phyloP scores from a whole-genome alignment of 1,140 invertebrate species.

The Tetramorium parvispinum region DNA sequence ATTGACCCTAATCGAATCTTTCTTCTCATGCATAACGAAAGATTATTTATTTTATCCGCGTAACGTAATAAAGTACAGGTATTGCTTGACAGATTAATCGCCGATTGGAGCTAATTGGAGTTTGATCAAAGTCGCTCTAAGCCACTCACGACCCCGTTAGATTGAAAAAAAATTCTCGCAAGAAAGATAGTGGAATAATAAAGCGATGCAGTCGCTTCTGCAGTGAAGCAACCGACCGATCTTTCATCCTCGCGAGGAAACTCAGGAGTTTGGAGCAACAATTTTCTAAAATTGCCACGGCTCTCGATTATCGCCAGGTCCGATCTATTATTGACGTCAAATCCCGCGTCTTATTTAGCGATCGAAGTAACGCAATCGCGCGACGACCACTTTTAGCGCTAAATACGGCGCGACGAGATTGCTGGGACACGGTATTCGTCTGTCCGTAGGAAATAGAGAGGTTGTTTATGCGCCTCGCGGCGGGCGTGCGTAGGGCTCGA shows the following conservation, averaged over 20 bases:
- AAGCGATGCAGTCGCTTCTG: background rate
- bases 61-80: background rate
- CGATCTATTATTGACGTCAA: conserved; percentile 4
- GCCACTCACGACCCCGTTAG: background rate
- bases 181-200: background rate
- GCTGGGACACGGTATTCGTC: background rate
- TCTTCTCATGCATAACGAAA: too few species aligned
- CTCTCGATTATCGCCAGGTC: background rate
- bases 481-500: conserved; percentile 16
- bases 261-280: background rate
- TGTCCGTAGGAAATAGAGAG: conserved; percentile 14
- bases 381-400: background rate
- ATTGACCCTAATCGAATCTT: too few species aligned
- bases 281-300: background rate
- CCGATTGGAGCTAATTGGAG: background rate
- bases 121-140: background rate
- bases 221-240: background rate
- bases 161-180: background rate
- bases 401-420: background rate
- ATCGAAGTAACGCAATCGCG: background rate
- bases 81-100: background rate
- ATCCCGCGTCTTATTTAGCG: background rate
- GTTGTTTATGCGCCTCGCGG: conserved; percentile 26
- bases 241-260: background rate
- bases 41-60: background rate